These are phyloP conservation scores for Ophion ellenae DNA, from an alignment of 2,888 invertebrate species.

Conservation along the genomic window DNA sequence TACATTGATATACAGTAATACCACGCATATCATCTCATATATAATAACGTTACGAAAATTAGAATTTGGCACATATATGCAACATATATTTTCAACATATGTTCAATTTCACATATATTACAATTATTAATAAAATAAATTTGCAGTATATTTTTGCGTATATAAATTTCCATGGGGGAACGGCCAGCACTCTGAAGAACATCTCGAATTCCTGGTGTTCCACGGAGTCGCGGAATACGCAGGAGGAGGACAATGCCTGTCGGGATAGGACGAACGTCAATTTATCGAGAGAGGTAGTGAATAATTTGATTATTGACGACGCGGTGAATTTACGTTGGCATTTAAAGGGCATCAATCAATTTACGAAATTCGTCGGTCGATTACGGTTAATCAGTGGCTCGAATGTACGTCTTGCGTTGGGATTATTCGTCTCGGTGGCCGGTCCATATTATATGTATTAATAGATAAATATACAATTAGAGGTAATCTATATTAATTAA, in stretches of 20 bases:
- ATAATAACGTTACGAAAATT: too few relatives aligned
- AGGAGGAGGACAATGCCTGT: too few relatives aligned
- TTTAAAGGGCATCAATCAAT: slow-evolving; percentile 79
- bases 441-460: slow-evolving; percentile 80
- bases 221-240: too few relatives aligned
- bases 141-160: too few relatives aligned
- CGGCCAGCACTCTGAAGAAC: background rate
- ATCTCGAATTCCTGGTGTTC: background rate
- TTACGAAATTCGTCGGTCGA: slow-evolving; percentile 80
- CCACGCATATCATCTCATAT: too few relatives aligned
- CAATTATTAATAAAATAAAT: too few relatives aligned
- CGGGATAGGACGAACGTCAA: slow-evolving; percentile 33
- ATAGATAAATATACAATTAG: slow-evolving; percentile 84
- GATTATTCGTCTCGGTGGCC: slow-evolving; percentile 65
- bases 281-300: slow-evolving; percentile 37
- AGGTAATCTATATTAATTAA: slow-evolving; percentile 84
- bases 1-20: too few relatives aligned
- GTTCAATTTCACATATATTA: too few relatives aligned
- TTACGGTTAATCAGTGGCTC: slow-evolving; percentile 79
- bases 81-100: too few relatives aligned
- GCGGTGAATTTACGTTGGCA: slow-evolving; percentile 36
- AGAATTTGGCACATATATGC: too few relatives aligned
- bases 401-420: slow-evolving; percentile 33
- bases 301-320: slow-evolving; percentile 62
- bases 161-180: too few relatives aligned